A percentile compares a stretch with the other conserved stretches of the same genome.
Evolutionary conservation across 2,113 vertebrate genomes (phyloP).

Genomic region (Myxocyprinus asiaticus): DNA sequence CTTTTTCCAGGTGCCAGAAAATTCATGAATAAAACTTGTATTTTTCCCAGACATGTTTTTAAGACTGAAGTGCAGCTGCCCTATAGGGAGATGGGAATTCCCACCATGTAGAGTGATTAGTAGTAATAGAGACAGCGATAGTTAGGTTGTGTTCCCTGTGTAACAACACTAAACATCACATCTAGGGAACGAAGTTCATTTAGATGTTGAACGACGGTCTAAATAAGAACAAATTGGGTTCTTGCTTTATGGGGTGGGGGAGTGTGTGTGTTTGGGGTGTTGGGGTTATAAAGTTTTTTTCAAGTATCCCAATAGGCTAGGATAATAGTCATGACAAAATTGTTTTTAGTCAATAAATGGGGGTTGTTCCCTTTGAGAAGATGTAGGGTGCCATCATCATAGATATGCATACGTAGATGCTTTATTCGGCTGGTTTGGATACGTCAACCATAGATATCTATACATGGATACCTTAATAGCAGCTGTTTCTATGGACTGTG

Average conservation of each 20-base stretch:
- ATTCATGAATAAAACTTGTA: slow-evolving; percentile 49
- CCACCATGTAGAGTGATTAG: slow-evolving; percentile 51
- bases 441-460: too few relatives aligned
- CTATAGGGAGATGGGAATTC: slow-evolving; percentile 46
- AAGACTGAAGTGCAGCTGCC: slow-evolving; percentile 47
- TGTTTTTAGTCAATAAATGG: too few relatives aligned
- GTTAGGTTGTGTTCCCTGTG: slow-evolving; percentile 45
- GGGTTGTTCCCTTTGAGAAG: too few relatives aligned
- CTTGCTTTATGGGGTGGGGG: neutral
- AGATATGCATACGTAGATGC: too few relatives aligned
- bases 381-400: too few relatives aligned
- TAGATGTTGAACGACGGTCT: slow-evolving; percentile 30
- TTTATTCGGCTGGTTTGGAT: too few relatives aligned
- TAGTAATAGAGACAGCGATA: slow-evolving; percentile 40
- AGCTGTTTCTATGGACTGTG: too few relatives aligned
- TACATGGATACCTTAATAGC: too few relatives aligned
- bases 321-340: too few relatives aligned
- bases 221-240: slow-evolving; percentile 44
- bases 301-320: too few relatives aligned
- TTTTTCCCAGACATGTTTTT: slow-evolving; percentile 19
- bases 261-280: too few relatives aligned
- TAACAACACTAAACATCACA: slow-evolving; percentile 40
- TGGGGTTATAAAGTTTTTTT: neutral
- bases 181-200: slow-evolving; percentile 23
- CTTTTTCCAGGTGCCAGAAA: slow-evolving; percentile 51